These are phyloP conservation scores for Myopa tessellatipennis DNA, from an alignment of 2,888 invertebrate species.

Conservation along the genomic window DNA sequence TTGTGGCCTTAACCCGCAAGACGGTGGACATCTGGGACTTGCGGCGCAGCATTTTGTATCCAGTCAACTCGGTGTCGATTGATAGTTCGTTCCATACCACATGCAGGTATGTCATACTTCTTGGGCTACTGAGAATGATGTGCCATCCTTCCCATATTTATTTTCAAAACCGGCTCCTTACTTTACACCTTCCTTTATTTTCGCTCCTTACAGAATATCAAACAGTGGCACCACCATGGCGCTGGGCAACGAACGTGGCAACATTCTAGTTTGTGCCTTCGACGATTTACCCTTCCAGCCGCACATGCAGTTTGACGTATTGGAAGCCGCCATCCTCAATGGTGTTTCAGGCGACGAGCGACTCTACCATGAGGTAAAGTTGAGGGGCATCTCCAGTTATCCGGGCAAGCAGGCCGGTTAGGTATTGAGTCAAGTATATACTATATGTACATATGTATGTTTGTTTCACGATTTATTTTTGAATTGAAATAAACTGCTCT, in stretches of 20 bases:
- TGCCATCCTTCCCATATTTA: too few relatives aligned
- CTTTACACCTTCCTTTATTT: neutral
- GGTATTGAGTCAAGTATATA: too few relatives aligned
- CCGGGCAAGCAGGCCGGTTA: slow-evolving; percentile 41
- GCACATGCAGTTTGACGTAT: slow-evolving; percentile 74
- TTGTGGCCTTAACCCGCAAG: slow-evolving; percentile 75
- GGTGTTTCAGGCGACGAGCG: slow-evolving; percentile 75
- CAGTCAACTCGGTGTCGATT: slow-evolving; percentile 64
- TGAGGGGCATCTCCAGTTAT: slow-evolving; percentile 68
- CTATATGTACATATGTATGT: too few relatives aligned
- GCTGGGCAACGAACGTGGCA: slow-evolving; percentile 78
- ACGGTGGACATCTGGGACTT: slow-evolving; percentile 84
- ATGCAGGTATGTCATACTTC: slow-evolving; percentile 51
- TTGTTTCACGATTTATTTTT: too few relatives aligned
- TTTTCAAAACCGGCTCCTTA: neutral
- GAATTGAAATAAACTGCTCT: too few relatives aligned
- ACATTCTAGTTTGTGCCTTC: slow-evolving; percentile 75
- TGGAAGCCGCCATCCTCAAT: slow-evolving; percentile 75
- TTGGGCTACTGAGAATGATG: too few relatives aligned
- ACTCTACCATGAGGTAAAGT: slow-evolving; percentile 73
- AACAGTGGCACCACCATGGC: slow-evolving; percentile 76
- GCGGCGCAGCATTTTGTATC: slow-evolving; percentile 77
- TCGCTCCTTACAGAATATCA: slow-evolving; percentile 70
- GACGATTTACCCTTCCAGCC: slow-evolving; percentile 81
- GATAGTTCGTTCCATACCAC: slow-evolving; percentile 57